Base-by-base conservation (phyloP, 2,113 vertebrate species). In the Engystomops pustulosus region DNA sequence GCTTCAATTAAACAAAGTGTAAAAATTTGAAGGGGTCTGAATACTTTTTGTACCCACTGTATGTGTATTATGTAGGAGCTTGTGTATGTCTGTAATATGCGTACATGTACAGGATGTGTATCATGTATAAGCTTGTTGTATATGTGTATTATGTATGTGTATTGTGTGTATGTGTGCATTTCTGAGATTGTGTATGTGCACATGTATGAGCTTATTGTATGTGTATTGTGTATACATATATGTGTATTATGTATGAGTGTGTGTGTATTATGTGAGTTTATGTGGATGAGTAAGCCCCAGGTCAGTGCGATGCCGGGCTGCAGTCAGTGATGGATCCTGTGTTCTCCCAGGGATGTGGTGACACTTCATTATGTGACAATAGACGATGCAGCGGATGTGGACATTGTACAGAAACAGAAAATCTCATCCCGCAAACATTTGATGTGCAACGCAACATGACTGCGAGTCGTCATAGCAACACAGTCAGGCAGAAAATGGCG, bases 381-480 rank as follows among this genome's bases (percentile, higher is more conserved):
- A 60, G 32, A 34, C 53, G 38, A 8, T 25, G 32, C 34, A 12
- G 41, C 6, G 12, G 18, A 36, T 20, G 6, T 20, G 30, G 47
- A 53, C 27, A 55, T 51, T 55, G 18, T 25, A 55, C 34, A 62
- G 32, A 32, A 78, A n/a, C 49, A 53, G 32, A 53, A 77, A 27
- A 58, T 25, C 20, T 23, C 25, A 20, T 32, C 23, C 38, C 30
- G 6, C 32, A 27, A 62, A 62, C 55, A 49, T 44, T 62, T 44
- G n/a, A 62, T 65, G 76, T 45, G 76, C 58, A 23, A 25, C 76
- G 44, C 55, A 79, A 60, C 36, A 44, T 79, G 71, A 75, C 71
- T 18, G 71, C 6, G 27, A 1, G 76, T 79, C 45, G 34, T 44
- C 55, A 79, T 79, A 62, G 76, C 5, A 79, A 79, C 76, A 44